Evolutionary conservation across 1,140 invertebrate genomes (phyloP).

Genomic region (Nylanderia fulva): DNA sequence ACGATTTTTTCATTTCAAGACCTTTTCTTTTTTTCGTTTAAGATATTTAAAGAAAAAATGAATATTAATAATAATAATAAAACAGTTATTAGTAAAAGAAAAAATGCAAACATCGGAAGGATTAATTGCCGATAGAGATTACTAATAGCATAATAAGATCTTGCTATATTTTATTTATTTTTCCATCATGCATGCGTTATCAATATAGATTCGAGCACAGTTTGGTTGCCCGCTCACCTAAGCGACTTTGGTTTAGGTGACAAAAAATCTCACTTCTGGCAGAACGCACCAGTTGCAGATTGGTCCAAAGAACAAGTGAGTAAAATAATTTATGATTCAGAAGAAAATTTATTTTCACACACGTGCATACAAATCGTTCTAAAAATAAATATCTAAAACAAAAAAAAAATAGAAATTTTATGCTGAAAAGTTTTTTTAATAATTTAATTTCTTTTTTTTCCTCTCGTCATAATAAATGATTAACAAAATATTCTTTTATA

Average conservation of each 20-base stretch:
- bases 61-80: too few relatives aligned
- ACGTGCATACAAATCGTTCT: background rate
- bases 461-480: background rate
- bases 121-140: slow-evolving; percentile 38
- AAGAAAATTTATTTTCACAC: background rate
- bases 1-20: background rate
- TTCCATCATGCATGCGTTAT: slow-evolving; percentile 62
- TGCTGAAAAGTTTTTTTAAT: background rate
- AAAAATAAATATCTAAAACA: background rate
- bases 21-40: background rate
- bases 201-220: slow-evolving; percentile 84
- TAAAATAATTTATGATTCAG: slow-evolving; percentile 38
- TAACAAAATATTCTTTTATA: slow-evolving; percentile 78
- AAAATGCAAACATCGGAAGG: background rate
- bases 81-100: slow-evolving; percentile 17
- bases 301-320: slow-evolving; percentile 95
- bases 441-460: background rate
- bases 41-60: background rate
- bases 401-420: background rate
- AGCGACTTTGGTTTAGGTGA: slow-evolving; percentile 85
- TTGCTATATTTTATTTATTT: slow-evolving; percentile 32
- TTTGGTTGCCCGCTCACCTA: slow-evolving; percentile 85
- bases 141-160: slow-evolving; percentile 34
- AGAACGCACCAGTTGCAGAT: slow-evolving; percentile 90
- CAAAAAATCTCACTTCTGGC: slow-evolving; percentile 90